A percentile compares a stretch with the other conserved stretches of the same genome.
These are phyloP conservation scores for Muscicapa adusta DNA, from an alignment of 2,113 vertebrate genomes.

Conservation along the genomic window DNA sequence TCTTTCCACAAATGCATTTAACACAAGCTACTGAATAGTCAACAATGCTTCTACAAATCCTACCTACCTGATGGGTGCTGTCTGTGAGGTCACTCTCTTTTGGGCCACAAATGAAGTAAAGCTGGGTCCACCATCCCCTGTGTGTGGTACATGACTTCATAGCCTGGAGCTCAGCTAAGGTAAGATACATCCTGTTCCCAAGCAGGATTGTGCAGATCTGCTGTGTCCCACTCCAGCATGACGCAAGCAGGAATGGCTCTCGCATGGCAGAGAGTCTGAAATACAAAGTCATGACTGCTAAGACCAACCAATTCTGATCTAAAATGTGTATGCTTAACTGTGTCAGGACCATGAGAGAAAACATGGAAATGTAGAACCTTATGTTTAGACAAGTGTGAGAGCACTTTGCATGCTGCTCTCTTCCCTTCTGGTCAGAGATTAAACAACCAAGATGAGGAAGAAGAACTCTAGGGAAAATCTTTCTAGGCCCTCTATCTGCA, in stretches of 20 bases:
- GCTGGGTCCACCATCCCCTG: neutral
- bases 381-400: neutral
- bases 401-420: neutral
- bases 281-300: neutral
- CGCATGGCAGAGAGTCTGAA: neutral
- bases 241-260: neutral
- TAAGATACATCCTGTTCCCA: neutral
- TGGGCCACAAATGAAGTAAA: neutral
- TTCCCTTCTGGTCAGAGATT: neutral
- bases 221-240: neutral
- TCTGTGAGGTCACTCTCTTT: neutral
- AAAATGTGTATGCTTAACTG: neutral
- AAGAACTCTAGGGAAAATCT: neutral
- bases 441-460: neutral
- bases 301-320: neutral
- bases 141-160: fast-evolving
- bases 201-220: neutral
- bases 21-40: neutral
- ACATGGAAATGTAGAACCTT: neutral
- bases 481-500: neutral
- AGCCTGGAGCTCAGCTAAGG: neutral
- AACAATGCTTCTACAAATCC: neutral
- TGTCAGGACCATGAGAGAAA: neutral
- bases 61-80: neutral
- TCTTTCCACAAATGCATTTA: neutral